These are phyloP conservation scores for Passer montanus DNA, from an alignment of 2,113 vertebrate genomes.

Conservation along the genomic window DNA sequence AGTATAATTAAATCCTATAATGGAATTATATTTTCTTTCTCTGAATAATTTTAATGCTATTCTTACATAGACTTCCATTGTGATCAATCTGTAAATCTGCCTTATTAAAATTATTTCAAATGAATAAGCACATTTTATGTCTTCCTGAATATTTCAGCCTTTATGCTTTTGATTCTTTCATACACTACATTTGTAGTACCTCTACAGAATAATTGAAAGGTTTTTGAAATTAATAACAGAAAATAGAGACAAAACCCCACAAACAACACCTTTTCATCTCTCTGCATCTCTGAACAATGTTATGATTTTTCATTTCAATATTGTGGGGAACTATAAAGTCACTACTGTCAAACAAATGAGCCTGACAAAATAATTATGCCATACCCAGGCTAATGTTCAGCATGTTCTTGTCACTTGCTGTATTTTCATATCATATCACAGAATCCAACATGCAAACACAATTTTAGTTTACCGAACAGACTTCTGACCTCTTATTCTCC, in stretches of 20 bases:
- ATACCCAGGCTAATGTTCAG: background rate
- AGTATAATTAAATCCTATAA: conserved; percentile 8
- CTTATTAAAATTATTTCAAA: conserved; percentile 14
- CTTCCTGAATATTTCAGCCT: background rate
- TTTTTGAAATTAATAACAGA: background rate
- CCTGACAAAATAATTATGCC: background rate
- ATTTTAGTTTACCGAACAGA: conserved; percentile 18
- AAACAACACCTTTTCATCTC: background rate
- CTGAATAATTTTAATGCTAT: background rate
- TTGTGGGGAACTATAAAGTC: background rate
- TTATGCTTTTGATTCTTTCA: background rate
- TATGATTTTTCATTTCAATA: background rate
- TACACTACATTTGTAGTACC: background rate
- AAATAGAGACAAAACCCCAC: background rate
- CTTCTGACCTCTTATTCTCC: conserved; percentile 87
- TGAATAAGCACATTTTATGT: background rate
- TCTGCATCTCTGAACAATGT: background rate
- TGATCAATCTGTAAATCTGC: background rate
- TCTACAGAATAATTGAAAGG: background rate
- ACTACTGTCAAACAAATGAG: background rate
- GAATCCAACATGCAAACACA: background rate
- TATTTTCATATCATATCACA: background rate
- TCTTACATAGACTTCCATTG: background rate
- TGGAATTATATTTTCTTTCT: background rate
- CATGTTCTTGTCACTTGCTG: background rate